Conservation (phyloP, 2,888 invertebrate species). For the Mylabris sibirica region DNA sequence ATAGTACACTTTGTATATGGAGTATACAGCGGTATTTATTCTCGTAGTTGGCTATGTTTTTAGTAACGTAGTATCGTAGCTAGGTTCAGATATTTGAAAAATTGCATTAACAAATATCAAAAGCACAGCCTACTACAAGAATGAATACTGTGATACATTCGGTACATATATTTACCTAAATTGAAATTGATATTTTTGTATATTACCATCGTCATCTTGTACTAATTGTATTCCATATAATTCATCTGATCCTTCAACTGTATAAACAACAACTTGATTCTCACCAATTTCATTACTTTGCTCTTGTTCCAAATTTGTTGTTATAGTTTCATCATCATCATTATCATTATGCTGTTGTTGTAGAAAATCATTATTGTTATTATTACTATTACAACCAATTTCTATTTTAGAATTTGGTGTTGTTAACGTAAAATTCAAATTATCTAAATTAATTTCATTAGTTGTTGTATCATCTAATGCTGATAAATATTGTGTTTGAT, state of each 20-base stretch:
- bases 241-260: slow-evolving; percentile 57
- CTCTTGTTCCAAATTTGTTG: slow-evolving; percentile 23
- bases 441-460: slow-evolving; percentile 47
- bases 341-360: no score
- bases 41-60: no score
- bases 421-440: slow-evolving; percentile 42
- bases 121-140: no score
- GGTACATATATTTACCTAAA: slow-evolving; percentile 52
- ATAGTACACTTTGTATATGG: no score
- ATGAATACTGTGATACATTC: no score
- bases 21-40: no score
- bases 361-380: slow-evolving; percentile 24
- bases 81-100: no score
- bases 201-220: slow-evolving; percentile 57
- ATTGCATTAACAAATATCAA: no score
- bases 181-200: slow-evolving; percentile 59
- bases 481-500: slow-evolving; percentile 55
- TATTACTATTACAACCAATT: slow-evolving; percentile 35
- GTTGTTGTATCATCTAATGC: slow-evolving; percentile 48
- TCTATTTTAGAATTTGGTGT: slow-evolving; percentile 33
- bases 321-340: slow-evolving; percentile 7
- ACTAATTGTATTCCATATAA: slow-evolving; percentile 57
- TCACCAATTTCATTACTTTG: slow-evolving; percentile 33
- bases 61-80: no score
- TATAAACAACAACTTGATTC: slow-evolving; percentile 54